Percentiles rank a stretch among this genome's conserved stretches.
Conservation (phyloP, 1,140 invertebrate genomes). For the Pogonomyrmex californicus region DNA sequence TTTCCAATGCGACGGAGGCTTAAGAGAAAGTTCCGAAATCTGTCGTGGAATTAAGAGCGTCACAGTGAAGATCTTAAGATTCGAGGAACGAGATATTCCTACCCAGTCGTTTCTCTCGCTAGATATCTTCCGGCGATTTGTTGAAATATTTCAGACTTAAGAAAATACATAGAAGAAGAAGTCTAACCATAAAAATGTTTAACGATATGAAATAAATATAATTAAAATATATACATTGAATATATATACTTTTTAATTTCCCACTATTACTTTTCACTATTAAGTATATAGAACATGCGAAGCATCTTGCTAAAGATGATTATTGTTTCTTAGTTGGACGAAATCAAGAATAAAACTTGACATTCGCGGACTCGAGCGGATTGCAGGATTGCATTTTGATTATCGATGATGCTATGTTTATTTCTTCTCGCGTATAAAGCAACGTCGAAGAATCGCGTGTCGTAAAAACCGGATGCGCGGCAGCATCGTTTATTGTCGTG, state of each 20-base stretch:
- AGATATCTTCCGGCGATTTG: conserved; percentile 18
- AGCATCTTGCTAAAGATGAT: background rate
- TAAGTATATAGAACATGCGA: background rate
- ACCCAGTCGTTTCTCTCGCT: background rate
- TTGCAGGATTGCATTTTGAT: background rate
- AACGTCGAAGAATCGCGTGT: background rate
- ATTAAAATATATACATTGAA: background rate
- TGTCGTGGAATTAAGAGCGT: conserved; percentile 7
- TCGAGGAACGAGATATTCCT: conserved; percentile 10
- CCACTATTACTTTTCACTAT: background rate
- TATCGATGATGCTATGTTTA: background rate
- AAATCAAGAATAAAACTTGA: background rate
- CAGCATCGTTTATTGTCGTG: background rate
- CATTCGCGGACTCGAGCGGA: background rate
- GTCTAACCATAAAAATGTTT: background rate
- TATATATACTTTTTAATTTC: too few species aligned
- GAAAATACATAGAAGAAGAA: background rate
- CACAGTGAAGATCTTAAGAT: background rate
- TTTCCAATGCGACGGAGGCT: background rate
- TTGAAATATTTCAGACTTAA: background rate
- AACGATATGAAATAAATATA: background rate
- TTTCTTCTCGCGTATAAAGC: conserved; percentile 9
- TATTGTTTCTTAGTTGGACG: background rate
- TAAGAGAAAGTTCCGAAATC: conserved; percentile 38
- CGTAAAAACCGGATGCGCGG: conserved; percentile 5